Base-by-base conservation (phyloP, 1,140 invertebrate genomes). In the Diachasma alloeum region DNA sequence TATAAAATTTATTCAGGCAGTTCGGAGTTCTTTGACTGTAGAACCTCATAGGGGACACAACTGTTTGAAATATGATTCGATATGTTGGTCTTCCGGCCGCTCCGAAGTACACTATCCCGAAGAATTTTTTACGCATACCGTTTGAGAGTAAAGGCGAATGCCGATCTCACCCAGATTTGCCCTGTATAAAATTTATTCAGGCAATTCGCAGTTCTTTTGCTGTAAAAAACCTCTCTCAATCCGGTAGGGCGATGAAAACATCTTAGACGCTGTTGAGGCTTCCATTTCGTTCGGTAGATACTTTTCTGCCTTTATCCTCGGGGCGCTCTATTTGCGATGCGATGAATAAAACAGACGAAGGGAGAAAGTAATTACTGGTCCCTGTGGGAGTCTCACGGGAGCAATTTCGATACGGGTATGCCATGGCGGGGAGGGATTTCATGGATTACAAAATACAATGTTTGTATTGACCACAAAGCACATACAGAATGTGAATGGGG, bases 321-420 rank as follows among this genome's bases (percentile, higher is more conserved):
- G 36, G 22, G 17, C 4, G 44, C 22, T 39, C 22, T 53, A 48
- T 72, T 74, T 74, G 36, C 56, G 19, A 74, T 74, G 46, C 37
- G 36, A 74, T 67, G 39, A 74, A 74, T 74, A 68, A 46, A 67
- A 74, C 53, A 72, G 71, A 71, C 31, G 10, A 72, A 69, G 66
- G 31, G 19, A 44, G 42, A 48, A 75, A 75, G 48, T 68, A 75
- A 75, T 68, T 72, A 48, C 48, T 37, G 26, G 44, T 72, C 71
- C 48, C 71, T 59, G 44, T 48, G 71, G 71, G 13, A 72, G 31
- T 72, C 71, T 72, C 71, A 39, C 53, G 71, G 26, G 71, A 59
- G 71, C 53, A 31, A 72, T 72, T 72, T 59, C 44, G 71, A 72
- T 72, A 63, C 22, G 5, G 24, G 6, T 24, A 39, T 66, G 26